phyloP scores from a whole-genome alignment of 2,888 invertebrate species.

The Brenthis daphne region DNA sequence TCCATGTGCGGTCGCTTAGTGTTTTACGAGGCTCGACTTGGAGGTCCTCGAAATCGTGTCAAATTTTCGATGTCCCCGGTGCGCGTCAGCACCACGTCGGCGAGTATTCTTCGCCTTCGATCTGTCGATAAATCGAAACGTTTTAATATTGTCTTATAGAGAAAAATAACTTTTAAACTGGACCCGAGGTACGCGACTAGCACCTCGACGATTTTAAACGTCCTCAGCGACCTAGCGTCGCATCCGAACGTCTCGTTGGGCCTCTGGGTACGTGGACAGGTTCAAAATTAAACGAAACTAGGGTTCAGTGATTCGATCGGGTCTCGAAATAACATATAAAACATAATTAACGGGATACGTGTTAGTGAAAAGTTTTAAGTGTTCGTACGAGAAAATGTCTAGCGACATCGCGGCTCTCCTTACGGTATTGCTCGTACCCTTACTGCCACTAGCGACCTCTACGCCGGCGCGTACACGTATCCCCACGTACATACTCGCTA shows the following conservation, averaged over 20 bases:
- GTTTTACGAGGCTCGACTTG: too few relatives aligned
- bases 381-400: slow-evolving; percentile 38
- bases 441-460: slow-evolving; percentile 28
- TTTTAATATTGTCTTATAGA: slow-evolving; percentile 10
- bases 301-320: too few relatives aligned
- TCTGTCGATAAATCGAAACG: slow-evolving; percentile 1
- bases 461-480: neutral
- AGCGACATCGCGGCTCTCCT: slow-evolving; percentile 35
- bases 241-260: neutral
- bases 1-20: too few relatives aligned
- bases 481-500: too few relatives aligned
- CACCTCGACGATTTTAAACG: slow-evolving; percentile 18
- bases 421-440: slow-evolving; percentile 29
- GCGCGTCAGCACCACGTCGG: neutral
- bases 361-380: slow-evolving; percentile 40
- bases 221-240: neutral
- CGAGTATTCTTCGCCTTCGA: slow-evolving; percentile 14
- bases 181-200: slow-evolving; percentile 18
- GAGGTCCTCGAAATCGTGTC: too few relatives aligned
- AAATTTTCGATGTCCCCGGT: too few relatives aligned
- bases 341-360: slow-evolving; percentile 20
- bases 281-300: too few relatives aligned
- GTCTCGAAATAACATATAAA: slow-evolving; percentile 3
- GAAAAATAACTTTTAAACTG: slow-evolving; percentile 30
- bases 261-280: too few relatives aligned